Conservation (phyloP, 2,888 invertebrate species). For the Synanthedon myopaeformis region DNA sequence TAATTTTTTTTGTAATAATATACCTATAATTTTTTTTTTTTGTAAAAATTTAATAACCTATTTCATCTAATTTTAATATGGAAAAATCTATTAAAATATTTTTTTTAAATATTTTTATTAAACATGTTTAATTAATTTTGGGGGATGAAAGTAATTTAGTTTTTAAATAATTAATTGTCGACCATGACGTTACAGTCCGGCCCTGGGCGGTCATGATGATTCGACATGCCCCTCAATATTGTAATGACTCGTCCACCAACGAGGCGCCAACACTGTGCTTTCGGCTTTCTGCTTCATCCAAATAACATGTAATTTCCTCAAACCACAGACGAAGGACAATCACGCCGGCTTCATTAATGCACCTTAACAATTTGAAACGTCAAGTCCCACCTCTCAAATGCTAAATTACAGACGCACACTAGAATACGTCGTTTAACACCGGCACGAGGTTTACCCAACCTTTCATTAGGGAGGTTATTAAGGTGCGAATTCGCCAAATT, state of each 20-base stretch:
- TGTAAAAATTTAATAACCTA: too few species aligned
- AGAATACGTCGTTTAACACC: slow-evolving; percentile 21
- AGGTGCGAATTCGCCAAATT: slow-evolving; percentile 33
- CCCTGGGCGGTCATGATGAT: slow-evolving; percentile 30
- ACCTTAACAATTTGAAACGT: slow-evolving; percentile 8
- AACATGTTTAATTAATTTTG: not conserved
- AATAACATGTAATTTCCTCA: slow-evolving; percentile 59
- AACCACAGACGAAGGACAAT: slow-evolving; percentile 34
- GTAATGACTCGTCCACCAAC: slow-evolving; percentile 46
- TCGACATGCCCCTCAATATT: slow-evolving; percentile 42
- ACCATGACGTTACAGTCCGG: slow-evolving; percentile 13
- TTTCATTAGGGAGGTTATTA: slow-evolving; percentile 11
- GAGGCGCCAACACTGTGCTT: slow-evolving; percentile 60
- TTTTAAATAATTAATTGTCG: not conserved
- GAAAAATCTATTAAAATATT: not conserved
- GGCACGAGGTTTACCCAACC: slow-evolving; percentile 19
- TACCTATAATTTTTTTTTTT: too few species aligned
- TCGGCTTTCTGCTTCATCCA: slow-evolving; percentile 30
- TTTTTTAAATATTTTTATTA: not conserved
- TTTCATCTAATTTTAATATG: too few species aligned
- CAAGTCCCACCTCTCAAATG: slow-evolving; percentile 2
- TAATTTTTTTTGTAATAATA: too few species aligned
- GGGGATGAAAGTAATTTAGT: not conserved
- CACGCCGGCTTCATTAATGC: slow-evolving; percentile 16
- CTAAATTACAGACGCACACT: slow-evolving; percentile 21